A percentile compares a stretch with the other conserved stretches of the same genome.
These are phyloP conservation scores for Labeo catla DNA, from an alignment of 2,113 vertebrate species.

Conservation along the genomic window DNA sequence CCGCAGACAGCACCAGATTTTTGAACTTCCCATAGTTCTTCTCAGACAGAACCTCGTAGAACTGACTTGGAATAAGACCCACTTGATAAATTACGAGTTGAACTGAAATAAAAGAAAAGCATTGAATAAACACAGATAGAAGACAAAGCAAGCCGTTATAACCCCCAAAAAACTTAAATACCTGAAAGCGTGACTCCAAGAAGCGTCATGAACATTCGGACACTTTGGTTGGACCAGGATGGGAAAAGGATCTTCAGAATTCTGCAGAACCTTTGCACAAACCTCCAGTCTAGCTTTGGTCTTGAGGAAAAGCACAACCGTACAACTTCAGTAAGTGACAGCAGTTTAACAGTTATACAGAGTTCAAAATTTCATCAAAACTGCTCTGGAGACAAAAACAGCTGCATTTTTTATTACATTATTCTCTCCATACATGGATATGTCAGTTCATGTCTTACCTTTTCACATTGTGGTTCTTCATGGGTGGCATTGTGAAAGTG, in stretches of 20 bases:
- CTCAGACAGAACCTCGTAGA: constrained; percentile 87
- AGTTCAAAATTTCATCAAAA: background rate
- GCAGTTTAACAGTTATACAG: background rate
- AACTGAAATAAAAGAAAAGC: constrained; percentile 74
- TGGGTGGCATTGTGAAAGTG: background rate
- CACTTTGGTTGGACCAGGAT: constrained; percentile 80
- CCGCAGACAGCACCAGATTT: constrained; percentile 76
- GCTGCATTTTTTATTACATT: background rate
- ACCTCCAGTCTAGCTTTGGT: constrained; percentile 82
- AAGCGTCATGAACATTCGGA: constrained; percentile 90
- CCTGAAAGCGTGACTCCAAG: constrained; percentile 85
- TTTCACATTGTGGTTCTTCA: constrained; percentile 2
- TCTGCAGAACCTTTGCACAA: constrained; percentile 82
- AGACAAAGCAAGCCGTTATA: background rate
- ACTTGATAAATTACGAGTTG: constrained; percentile 95
- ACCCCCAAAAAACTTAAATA: constrained; percentile 54
- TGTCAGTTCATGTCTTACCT: constrained; percentile 26
- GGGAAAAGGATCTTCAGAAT: constrained; percentile 91
- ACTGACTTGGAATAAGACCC: constrained; percentile 92
- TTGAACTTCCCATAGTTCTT: constrained; percentile 84
- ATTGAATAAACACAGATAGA: constrained; percentile 9
- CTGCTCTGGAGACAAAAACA: background rate
- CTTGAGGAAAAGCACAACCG: constrained; percentile 61
- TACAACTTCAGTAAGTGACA: background rate
- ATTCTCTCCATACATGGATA: background rate